phyloP scores from a whole-genome alignment of 2,888 invertebrate genomes.

The Hirtodrosophila trivittata region DNA sequence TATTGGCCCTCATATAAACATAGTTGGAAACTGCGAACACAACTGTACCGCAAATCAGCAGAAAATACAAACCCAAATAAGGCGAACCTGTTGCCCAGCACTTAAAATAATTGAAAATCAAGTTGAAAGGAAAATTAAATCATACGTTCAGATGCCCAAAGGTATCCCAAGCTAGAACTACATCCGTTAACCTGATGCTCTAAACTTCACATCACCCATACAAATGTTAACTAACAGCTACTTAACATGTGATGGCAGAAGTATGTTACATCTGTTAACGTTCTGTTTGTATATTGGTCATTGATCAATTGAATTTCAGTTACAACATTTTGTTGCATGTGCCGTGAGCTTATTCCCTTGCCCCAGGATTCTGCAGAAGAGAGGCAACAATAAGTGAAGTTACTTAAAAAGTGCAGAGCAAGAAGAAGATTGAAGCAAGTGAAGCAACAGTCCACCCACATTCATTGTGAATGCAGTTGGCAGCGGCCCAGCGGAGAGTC shows the following conservation, averaged over 20 bases:
- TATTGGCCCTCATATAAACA: conserved; percentile 39
- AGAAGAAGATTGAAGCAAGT: conserved; percentile 16
- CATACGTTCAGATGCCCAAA: neutral
- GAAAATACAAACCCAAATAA: conserved; percentile 29
- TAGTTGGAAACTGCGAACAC: conserved; percentile 43
- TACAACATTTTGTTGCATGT: neutral
- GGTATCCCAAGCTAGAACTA: too few relatives aligned
- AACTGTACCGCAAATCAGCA: conserved; percentile 57
- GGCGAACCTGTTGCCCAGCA: conserved; percentile 67
- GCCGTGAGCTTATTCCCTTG: too few relatives aligned
- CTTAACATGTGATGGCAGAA: too few relatives aligned
- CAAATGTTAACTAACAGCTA: too few relatives aligned
- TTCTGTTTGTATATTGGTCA: neutral
- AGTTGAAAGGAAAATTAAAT: conserved; percentile 6
- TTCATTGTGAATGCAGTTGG: conserved; percentile 59
- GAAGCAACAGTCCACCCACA: conserved; percentile 54
- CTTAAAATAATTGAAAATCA: conserved; percentile 74
- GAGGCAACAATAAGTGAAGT: conserved; percentile 51
- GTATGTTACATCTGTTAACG: too few relatives aligned
- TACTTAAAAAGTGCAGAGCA: conserved; percentile 27
- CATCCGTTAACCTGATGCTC: too few relatives aligned
- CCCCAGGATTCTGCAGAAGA: conserved; percentile 7
- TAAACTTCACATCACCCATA: too few relatives aligned
- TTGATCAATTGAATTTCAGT: conserved; percentile 25
- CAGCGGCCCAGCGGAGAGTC: conserved; percentile 57